A percentile compares a stretch with the other conserved stretches of the same genome.
These are phyloP conservation scores for Rhinella marina DNA, from an alignment of 2,797 vertebrate species.

Conservation along the genomic window DNA sequence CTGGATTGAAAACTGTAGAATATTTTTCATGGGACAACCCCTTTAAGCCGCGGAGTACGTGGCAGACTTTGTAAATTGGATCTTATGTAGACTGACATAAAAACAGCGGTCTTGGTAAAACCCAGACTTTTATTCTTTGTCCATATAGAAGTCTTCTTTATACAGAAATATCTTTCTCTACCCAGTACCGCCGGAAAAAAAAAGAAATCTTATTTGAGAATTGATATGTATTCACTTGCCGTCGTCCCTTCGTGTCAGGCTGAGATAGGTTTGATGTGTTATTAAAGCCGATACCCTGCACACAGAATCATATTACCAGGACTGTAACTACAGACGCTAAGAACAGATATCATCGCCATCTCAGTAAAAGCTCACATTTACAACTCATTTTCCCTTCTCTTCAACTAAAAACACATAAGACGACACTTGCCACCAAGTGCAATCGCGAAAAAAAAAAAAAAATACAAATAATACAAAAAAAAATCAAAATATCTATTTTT, in stretches of 20 bases:
- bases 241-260: slow-evolving; percentile 1
- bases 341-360: slow-evolving; percentile 49
- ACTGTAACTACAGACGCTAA: slow-evolving; percentile 24
- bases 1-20: too few relatives aligned
- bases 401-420: slow-evolving; percentile 3
- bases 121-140: not conserved
- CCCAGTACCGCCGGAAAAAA: not conserved
- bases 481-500: not conserved
- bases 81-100: not conserved
- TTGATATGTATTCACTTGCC: slow-evolving; percentile 41
- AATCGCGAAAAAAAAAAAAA: not conserved
- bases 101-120: not conserved
- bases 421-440: slow-evolving; percentile 25
- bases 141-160: not conserved
- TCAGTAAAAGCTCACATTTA: slow-evolving; percentile 48
- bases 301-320: not conserved
- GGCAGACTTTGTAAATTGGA: too few relatives aligned
- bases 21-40: too few relatives aligned
- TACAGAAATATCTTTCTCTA: not conserved
- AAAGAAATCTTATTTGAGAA: not conserved
- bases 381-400: slow-evolving; percentile 38
- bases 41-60: too few relatives aligned
- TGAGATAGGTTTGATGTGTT: slow-evolving; percentile 35
- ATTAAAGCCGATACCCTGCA: slow-evolving; percentile 30
- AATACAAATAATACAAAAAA: not conserved